phyloP scores from a whole-genome alignment of 2,113 vertebrate genomes.

The Hemicordylus capensis region DNA sequence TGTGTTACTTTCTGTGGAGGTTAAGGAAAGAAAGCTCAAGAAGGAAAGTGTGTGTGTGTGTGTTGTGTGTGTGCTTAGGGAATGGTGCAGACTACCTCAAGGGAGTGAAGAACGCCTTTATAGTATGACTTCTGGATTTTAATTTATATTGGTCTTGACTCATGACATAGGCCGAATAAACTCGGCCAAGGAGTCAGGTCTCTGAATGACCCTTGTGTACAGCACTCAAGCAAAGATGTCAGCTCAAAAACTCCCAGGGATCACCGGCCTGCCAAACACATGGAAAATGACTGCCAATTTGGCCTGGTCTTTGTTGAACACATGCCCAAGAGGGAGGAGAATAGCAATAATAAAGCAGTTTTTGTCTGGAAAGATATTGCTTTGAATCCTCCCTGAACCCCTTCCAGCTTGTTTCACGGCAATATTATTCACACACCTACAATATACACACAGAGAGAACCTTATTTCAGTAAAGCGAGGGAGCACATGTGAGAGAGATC shows the following conservation, averaged over 20 bases:
- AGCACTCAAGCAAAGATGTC: constrained; percentile 82
- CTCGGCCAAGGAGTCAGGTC: constrained; percentile 82
- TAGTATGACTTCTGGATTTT: constrained; percentile 86
- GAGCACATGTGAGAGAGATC: not conserved
- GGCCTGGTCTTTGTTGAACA: constrained; percentile 91
- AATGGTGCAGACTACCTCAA: constrained; percentile 64
- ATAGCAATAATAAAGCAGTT: constrained; percentile 89
- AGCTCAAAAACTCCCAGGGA: constrained; percentile 85
- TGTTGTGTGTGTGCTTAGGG: constrained; percentile 65
- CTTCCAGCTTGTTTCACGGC: constrained; percentile 57
- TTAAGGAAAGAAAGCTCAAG: constrained; percentile 53
- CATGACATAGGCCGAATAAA: constrained; percentile 81
- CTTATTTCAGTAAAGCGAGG: not conserved
- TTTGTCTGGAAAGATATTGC: constrained; percentile 85
- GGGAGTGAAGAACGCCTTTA: constrained; percentile 82
- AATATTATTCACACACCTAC: constrained; percentile 29
- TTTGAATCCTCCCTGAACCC: constrained; percentile 76
- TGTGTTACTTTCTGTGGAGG: constrained; percentile 63
- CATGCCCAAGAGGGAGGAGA: constrained; percentile 82
- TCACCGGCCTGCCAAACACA: constrained; percentile 86
- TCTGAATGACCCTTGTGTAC: constrained; percentile 84
- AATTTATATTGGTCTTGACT: constrained; percentile 89
- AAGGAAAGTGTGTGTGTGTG: constrained; percentile 60
- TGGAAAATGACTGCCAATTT: constrained; percentile 93
- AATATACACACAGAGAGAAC: accelerated